phyloP scores from a whole-genome alignment of 2,888 invertebrate species.

The Rhaphigaster nebulosa region DNA sequence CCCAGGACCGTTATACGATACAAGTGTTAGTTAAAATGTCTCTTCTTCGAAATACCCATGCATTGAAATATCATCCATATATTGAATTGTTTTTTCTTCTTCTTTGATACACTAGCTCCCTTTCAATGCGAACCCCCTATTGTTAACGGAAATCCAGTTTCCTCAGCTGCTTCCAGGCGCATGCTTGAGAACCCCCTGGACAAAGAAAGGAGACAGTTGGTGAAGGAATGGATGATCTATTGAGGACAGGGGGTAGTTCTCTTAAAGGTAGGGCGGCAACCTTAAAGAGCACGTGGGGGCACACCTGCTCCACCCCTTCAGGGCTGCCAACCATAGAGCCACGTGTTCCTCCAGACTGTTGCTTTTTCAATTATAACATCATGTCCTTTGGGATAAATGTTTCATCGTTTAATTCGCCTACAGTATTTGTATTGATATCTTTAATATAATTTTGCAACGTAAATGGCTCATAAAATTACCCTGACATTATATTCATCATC shows the following conservation, averaged over 20 bases:
- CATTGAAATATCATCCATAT: neutral
- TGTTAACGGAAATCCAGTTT: constrained; percentile 37
- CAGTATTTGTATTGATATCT: no score
- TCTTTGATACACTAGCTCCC: neutral
- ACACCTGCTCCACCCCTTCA: neutral
- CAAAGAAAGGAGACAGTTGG: constrained; percentile 24
- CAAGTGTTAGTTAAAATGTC: no score
- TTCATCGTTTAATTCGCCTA: no score
- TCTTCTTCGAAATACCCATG: neutral
- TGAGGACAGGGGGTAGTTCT: neutral
- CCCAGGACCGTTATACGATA: neutral
- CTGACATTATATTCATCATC: no score
- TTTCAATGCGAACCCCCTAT: neutral
- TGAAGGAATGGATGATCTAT: neutral
- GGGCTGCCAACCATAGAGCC: neutral
- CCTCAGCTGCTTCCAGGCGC: neutral
- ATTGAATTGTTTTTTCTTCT: neutral
- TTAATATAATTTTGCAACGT: no score
- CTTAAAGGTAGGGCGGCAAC: neutral
- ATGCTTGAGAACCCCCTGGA: neutral
- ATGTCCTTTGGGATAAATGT: neutral
- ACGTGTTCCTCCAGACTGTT: neutral
- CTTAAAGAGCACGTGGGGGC: neutral
- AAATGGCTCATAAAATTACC: no score
- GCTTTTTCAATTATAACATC: neutral